Evolutionary conservation across 2,113 vertebrate species (phyloP), one percentile per base, ranked within the genome.

Genomic region (Cervus canadensis): DNA sequence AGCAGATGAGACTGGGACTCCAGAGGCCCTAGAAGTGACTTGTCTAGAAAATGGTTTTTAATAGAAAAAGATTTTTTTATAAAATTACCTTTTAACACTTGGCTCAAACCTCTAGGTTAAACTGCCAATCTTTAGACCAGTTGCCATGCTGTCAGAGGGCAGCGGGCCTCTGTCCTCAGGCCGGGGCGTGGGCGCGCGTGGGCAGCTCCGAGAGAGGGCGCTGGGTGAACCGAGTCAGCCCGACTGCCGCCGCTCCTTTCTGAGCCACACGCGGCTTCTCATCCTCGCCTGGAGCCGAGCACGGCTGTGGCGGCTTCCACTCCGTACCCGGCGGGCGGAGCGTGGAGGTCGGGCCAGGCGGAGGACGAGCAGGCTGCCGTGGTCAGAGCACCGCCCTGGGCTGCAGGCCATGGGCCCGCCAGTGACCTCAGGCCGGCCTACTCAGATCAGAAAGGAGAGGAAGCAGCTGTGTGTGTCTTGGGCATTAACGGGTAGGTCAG

Each of bases 11-110:
- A 97, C n/a, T 62, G 67, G 89, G 94, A 96, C 95, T 97, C 88
- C 95, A 0, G 82, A 98, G 96, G 95, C 96, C 62, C 54, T 95
- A 82, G 96, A 98, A 95, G 96, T n/a, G 28, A 98, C 98, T 92
- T 88, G 79, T 93, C 89, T 96, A 97, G 97, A 97, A 96, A 94
- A 96, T 87, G 2, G 82, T 89, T 97, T 97, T 2, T 95, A 95
- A 83, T 43, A 90, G 93, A 88, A 95, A 94, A 87, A 81, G 48
- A 12, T 1, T 13, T 92, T 98, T 96, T 94, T 90, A 84, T 84
- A 96, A 93, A 93, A 87, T 56, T 67, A 92, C 96, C 86, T 98
- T 98, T 97, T 92, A 95, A 96, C 87, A 96, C 87, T 89, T 94
- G 93, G 94, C 84, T 93, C 91, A 95, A 91, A 94, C 84, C 91